These are phyloP conservation scores for Ormyrus thymus DNA, from an alignment of 2,888 invertebrate species.

Conservation along the genomic window DNA sequence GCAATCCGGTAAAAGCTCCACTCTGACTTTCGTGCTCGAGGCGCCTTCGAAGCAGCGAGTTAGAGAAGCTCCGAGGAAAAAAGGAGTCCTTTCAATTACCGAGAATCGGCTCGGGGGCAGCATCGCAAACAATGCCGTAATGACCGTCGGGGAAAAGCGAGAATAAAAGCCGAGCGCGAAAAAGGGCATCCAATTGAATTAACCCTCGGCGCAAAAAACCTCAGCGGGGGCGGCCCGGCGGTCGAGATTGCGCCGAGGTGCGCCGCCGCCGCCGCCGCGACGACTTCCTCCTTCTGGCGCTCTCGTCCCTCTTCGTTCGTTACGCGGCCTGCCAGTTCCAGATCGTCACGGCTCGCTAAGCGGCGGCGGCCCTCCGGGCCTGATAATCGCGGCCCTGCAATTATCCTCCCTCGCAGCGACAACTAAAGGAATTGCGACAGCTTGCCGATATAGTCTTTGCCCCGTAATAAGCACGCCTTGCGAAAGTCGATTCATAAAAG, in stretches of 20 bases:
- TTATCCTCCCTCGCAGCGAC: not conserved
- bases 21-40: no score
- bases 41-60: no score
- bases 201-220: no score
- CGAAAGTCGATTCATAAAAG: constrained; percentile 27
- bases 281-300: constrained; percentile 31
- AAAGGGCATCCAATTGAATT: no score
- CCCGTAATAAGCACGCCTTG: constrained; percentile 11
- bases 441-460: not conserved
- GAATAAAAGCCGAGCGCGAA: not conserved
- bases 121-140: no score
- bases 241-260: constrained; percentile 27
- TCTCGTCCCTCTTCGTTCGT: not conserved
- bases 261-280: not conserved
- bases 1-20: no score
- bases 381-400: no score
- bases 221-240: not conserved
- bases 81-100: no score
- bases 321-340: constrained; percentile 15
- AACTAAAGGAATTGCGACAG: constrained; percentile 20
- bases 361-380: no score
- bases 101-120: no score
- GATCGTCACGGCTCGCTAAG: constrained; percentile 27
- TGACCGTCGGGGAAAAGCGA: not conserved
- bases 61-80: no score